A percentile compares a stretch with the other conserved stretches of the same genome.
Evolutionary conservation across 2,888 invertebrate genomes (phyloP).

Genomic region (Strigamia maritima): DNA sequence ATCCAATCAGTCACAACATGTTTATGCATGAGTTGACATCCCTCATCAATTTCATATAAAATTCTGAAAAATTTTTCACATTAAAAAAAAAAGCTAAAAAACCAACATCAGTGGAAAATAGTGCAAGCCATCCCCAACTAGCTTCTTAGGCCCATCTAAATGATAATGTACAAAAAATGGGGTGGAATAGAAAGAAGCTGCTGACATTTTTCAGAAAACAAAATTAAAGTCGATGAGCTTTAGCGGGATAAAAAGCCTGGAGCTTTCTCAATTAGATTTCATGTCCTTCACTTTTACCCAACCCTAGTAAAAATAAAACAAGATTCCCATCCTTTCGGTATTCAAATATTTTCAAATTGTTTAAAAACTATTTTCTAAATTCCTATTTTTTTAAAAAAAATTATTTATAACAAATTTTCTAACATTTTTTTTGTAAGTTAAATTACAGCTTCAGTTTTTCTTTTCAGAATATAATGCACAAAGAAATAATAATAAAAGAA

Average conservation of each 20-base stretch:
- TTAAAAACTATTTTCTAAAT: not conserved
- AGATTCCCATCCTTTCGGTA: not conserved
- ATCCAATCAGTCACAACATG: slow-evolving; percentile 31
- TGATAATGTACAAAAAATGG: not conserved
- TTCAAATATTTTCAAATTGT: not conserved
- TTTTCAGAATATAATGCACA: not conserved
- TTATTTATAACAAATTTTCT: not conserved
- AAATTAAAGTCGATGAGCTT: slow-evolving; percentile 32
- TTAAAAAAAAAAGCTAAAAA: not conserved
- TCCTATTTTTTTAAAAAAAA: not conserved
- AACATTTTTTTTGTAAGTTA: not conserved
- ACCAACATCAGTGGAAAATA: not conserved
- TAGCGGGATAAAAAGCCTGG: not conserved
- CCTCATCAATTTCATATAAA: slow-evolving; percentile 21
- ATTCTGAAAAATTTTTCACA: not conserved
- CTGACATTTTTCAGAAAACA: slow-evolving; percentile 27
- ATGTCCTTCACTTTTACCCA: not conserved
- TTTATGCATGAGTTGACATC: slow-evolving; percentile 24
- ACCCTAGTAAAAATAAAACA: not conserved
- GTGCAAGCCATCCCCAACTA: not conserved
- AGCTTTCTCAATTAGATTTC: slow-evolving; percentile 2
- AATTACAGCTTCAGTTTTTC: not conserved
- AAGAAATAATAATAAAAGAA: not conserved
- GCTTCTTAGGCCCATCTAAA: slow-evolving; percentile 16
- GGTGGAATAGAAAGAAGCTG: slow-evolving; percentile 17